Base-by-base conservation (phyloP, 2,113 vertebrate genomes). In the Onychorhynchus coronatus region DNA sequence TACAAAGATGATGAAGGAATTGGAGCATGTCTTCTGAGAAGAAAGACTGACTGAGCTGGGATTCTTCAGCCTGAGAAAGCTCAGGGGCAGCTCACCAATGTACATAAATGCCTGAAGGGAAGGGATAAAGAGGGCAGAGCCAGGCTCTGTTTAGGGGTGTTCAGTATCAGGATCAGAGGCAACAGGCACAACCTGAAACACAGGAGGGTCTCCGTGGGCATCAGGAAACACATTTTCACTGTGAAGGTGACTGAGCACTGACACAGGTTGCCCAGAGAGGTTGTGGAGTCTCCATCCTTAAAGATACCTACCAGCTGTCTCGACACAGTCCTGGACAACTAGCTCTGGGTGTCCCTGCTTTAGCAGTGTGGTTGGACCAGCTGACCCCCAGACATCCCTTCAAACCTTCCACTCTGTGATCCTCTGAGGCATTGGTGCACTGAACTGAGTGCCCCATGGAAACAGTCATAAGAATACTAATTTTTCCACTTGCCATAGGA, bases 401-500 rank as follows among this genome's bases (percentile, higher is more conserved):
- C 83, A 66, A 47, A 8, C 27, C 12, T 75, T 72, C 39, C 19
- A 6, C 30, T 21, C 56, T 39, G 35, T n/a, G 5, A 23, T 23
- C 42, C 47, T 53, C n/a, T 30, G 77, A 77, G 53, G 46, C 17
- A 14, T 3, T 42, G n/a, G 6, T 55, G 41, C 39, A 15, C 4
- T 5, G 30, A 72, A 58, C 66, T 75, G 53, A 79, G 62, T 0
- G 0, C 2, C 21, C n/a, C 65, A 23, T 1, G 3, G 41, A 73
- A 65, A 59, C 0, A 2, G 24, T 89, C 59, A 11, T 1, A 6
- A 77, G 11, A 31, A 62, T n/a, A 30, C 6, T 49, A 2, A 30
- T 50, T 78, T 81, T 91, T 72, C 41, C 14, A 50, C 21, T 75
- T 46, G 27, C n/a, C 21, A 7, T 2, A 66, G 66, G 37, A 81